These are phyloP conservation scores for Arion vulgaris DNA, from an alignment of 1,140 invertebrate species.

Conservation along the genomic window DNA sequence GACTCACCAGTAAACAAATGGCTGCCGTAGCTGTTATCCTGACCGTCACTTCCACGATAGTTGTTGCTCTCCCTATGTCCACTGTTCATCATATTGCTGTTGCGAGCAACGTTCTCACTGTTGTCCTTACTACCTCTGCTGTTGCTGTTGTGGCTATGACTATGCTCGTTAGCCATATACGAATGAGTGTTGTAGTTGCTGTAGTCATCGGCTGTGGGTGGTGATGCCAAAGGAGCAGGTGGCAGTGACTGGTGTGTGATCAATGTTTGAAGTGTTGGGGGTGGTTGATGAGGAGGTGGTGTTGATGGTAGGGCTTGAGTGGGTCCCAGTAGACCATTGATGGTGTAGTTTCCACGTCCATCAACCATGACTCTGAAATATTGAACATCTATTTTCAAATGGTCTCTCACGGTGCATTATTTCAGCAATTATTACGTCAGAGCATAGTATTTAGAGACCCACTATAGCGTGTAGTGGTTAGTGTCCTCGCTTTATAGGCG, in stretches of 20 bases:
- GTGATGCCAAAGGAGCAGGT: background rate
- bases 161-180: background rate
- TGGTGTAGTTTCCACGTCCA: constrained; percentile 21
- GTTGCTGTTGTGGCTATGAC: background rate
- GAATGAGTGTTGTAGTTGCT: background rate
- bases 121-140: background rate
- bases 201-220: background rate
- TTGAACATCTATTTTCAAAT: too few species aligned
- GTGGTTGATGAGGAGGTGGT: background rate
- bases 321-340: constrained; percentile 18
- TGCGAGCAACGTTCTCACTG: background rate
- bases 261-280: background rate
- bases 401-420: too few species aligned
- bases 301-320: background rate
- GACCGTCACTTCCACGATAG: background rate
- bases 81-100: background rate
- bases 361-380: background rate
- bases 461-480: too few species aligned
- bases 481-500: too few species aligned
- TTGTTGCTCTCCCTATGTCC: background rate
- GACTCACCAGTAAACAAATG: constrained; percentile 3
- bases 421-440: too few species aligned
- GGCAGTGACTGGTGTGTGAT: background rate
- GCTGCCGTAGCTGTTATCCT: background rate
- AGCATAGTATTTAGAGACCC: too few species aligned